Evolutionary conservation across 2,113 vertebrate species (phyloP), one percentile per base, ranked within the genome.

Genomic region (Zeus faber): DNA sequence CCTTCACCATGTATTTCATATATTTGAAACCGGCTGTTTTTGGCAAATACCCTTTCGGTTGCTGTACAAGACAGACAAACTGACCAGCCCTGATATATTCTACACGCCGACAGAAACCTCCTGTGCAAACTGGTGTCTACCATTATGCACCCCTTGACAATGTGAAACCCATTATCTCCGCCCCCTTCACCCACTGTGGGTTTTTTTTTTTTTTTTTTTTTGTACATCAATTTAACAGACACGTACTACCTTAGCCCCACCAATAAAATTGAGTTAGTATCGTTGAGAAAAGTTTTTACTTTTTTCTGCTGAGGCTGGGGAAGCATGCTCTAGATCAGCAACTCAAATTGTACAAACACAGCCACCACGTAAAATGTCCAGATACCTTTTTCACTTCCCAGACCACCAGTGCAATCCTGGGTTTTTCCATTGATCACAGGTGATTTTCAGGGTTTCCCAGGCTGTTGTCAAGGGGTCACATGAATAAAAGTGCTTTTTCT

Each of bases 401-500:
- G 13, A 37, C 33, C 11, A 37, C 33, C 43, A 50, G 54, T 41
- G 11, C 45, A 26, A 35, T 45, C 43, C 49, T 40, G 7, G 40
- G 40, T 14, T 54, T 25, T 27, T n/a, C n/a, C 2, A 55, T 55
- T 55, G 51, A 44, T 3, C 51, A 31, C 9, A 26, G 17, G 49
- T 49, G 33, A 37, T 14, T n/a, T 54, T 47, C 49, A 39, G 41
- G 88, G 78, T 83, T 74, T 89, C 84, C 71, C 78, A 45, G 63
- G 81, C 72, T 85, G 79, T 79, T 80, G 70, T 80, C 70, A 62
- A 62, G 73, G 83, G 89, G 85, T 90, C 88, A 79, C 83, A 83
- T 86, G 88, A 40, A 27, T 85, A 82, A 87, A n/a, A 63, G 87
- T 92, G 89, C 89, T 90, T 88, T 93, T 89, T 86, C 81, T 90